Evolutionary conservation across 2,888 invertebrate genomes (phyloP).

Genomic region (Lydus trimaculatus): DNA sequence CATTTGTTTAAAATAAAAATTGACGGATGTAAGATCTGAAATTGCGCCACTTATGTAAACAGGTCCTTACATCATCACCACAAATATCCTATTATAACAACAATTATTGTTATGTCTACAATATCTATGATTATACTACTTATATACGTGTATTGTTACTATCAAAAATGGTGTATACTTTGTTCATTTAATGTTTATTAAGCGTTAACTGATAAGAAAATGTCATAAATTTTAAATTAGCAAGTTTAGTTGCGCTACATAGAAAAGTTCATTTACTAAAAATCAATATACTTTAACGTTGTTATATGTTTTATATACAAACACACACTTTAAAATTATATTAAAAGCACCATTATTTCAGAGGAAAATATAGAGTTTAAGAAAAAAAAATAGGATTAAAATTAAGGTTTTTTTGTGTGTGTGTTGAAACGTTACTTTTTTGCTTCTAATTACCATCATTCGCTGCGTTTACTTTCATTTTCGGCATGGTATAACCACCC

Average conservation of each 20-base stretch:
- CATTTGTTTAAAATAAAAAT: too few relatives aligned
- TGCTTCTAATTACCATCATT: not conserved
- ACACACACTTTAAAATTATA: too few relatives aligned
- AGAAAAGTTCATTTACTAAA: not conserved
- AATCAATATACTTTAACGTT: not conserved
- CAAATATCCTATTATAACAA: not conserved
- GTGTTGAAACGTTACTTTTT: not conserved
- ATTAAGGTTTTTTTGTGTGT: not conserved
- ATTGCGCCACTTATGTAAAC: not conserved
- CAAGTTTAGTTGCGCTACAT: not conserved
- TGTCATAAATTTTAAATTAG: conserved; percentile 2
- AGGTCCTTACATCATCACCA: not conserved
- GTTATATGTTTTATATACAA: not conserved
- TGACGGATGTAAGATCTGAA: not conserved
- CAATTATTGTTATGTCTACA: not conserved
- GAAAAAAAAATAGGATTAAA: not conserved
- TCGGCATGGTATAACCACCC: not conserved
- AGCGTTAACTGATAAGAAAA: not conserved
- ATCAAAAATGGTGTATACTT: not conserved
- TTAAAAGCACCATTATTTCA: not conserved
- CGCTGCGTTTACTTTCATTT: not conserved
- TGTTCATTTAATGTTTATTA: not conserved
- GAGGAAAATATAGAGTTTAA: not conserved
- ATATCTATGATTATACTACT: not conserved
- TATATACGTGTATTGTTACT: not conserved